These are phyloP conservation scores for Drosophila peninsularis DNA, from an alignment of 2,888 invertebrate genomes.

Conservation along the genomic window DNA sequence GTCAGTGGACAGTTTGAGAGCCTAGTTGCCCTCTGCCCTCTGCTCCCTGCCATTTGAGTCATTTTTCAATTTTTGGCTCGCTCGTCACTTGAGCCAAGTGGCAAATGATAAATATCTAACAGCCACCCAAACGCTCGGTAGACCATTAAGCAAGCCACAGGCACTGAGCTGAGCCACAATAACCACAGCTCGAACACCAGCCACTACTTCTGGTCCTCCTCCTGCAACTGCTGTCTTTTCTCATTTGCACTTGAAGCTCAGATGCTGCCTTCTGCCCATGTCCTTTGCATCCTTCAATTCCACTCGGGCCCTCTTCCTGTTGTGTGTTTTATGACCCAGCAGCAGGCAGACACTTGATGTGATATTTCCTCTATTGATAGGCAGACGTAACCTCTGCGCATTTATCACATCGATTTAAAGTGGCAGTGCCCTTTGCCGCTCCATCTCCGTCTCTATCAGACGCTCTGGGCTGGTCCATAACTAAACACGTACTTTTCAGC, in stretches of 20 bases:
- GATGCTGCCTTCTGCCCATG: constrained; percentile 18
- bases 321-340: constrained; percentile 59
- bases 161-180: constrained; percentile 1
- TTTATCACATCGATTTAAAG: constrained; percentile 49
- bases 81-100: constrained; percentile 66
- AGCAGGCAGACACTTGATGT: constrained; percentile 45
- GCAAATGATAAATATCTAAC: constrained; percentile 72
- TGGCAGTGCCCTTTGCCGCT: constrained; percentile 38
- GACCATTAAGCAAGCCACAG: constrained; percentile 27
- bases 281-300: constrained; percentile 27
- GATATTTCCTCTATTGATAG: constrained; percentile 67
- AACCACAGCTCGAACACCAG: constrained; percentile 1
- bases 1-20: constrained; percentile 18
- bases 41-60: constrained; percentile 41
- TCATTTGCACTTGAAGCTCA: constrained; percentile 68
- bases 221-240: constrained; percentile 54
- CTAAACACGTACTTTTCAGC: constrained; percentile 66
- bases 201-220: background rate
- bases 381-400: constrained; percentile 37
- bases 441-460: constrained; percentile 1
- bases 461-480: constrained; percentile 26
- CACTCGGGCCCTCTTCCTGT: constrained; percentile 21
- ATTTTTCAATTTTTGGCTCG: constrained; percentile 66
- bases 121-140: constrained; percentile 5
- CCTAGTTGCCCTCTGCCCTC: constrained; percentile 1